A percentile compares a stretch with the other conserved stretches of the same genome.
These are phyloP conservation scores for Cyanoramphus novaezelandiae DNA, from an alignment of 2,113 vertebrate species.

Conservation along the genomic window DNA sequence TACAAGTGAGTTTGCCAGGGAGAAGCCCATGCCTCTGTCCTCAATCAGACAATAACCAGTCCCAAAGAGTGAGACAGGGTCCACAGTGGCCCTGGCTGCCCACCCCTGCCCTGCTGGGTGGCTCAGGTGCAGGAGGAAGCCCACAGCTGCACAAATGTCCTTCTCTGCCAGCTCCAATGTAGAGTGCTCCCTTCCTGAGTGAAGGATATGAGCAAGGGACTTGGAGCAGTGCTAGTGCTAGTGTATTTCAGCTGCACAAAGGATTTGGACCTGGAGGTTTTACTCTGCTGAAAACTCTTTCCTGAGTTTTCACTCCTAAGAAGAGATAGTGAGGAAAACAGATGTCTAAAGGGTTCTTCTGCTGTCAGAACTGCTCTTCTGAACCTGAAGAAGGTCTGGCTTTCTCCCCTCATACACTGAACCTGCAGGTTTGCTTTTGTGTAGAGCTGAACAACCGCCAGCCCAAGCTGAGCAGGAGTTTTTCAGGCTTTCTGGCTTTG, in stretches of 20 bases:
- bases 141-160: background rate
- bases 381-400: background rate
- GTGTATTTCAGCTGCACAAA: fast-evolving
- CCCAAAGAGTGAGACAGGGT: fast-evolving
- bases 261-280: background rate
- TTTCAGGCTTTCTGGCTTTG: background rate
- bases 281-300: background rate
- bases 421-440: background rate
- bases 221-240: background rate
- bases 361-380: background rate
- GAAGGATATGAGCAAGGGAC: fast-evolving
- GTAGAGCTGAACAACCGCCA: background rate
- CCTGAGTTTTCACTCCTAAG: background rate
- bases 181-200: background rate
- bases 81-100: fast-evolving
- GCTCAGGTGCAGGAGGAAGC: background rate
- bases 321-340: fast-evolving
- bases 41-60: background rate
- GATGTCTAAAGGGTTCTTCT: background rate
- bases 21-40: background rate
- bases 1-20: background rate
- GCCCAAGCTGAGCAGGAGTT: background rate
- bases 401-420: background rate
- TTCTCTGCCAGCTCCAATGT: background rate
- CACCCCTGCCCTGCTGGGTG: fast-evolving